Percentiles rank a stretch among this genome's conserved stretches.
phyloP scores from a whole-genome alignment of 2,888 invertebrate genomes.

The Nymphalis polychloros region DNA sequence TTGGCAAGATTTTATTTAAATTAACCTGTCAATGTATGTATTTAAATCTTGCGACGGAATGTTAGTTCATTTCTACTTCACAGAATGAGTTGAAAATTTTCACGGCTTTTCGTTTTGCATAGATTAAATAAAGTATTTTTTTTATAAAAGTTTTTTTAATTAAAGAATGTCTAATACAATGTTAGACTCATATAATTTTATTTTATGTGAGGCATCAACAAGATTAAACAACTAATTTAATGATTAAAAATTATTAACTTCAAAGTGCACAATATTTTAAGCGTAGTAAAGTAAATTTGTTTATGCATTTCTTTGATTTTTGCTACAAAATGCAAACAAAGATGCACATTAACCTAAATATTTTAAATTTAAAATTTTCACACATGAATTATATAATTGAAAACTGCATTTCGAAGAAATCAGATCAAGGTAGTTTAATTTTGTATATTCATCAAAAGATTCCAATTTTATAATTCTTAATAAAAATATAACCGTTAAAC shows the following conservation, averaged over 20 bases:
- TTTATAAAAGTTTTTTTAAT: too few species aligned
- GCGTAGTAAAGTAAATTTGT: slow-evolving; percentile 1
- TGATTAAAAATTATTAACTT: slow-evolving; percentile 7
- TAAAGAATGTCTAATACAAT: too few species aligned
- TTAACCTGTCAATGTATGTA: too few species aligned
- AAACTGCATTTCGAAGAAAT: slow-evolving; percentile 17
- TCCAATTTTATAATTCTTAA: slow-evolving; percentile 18
- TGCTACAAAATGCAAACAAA: slow-evolving; percentile 11
- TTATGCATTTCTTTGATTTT: slow-evolving; percentile 3
- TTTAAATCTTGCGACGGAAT: too few species aligned
- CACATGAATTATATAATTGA: neutral
- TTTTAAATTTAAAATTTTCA: slow-evolving; percentile 1
- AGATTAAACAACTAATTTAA: too few species aligned
- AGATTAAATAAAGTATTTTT: too few species aligned
- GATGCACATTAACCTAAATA: slow-evolving; percentile 10
- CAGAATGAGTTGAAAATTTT: too few species aligned
- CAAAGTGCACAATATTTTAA: slow-evolving; percentile 18
- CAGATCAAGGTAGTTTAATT: slow-evolving; percentile 19
- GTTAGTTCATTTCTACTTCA: too few species aligned
- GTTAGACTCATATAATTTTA: too few species aligned
- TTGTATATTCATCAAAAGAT: slow-evolving; percentile 14
- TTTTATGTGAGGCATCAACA: too few species aligned
- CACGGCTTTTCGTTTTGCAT: too few species aligned
- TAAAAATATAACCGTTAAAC: slow-evolving; percentile 18
- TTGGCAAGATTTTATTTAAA: too few species aligned